Evolutionary conservation across 2,797 vertebrate genomes (phyloP).

Genomic region (Phaenicophaeus curvirostris): DNA sequence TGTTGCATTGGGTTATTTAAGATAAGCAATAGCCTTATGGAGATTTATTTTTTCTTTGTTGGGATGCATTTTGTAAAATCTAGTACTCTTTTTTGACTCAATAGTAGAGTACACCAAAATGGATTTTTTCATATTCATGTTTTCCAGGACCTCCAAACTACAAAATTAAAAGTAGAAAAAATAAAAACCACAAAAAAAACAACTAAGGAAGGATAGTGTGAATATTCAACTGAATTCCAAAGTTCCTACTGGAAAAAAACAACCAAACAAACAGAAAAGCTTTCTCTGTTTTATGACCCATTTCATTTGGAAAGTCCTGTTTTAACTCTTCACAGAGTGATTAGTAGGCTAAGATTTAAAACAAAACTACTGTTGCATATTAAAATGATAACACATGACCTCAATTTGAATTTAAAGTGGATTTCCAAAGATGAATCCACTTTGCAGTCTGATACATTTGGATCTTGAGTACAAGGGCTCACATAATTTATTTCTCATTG

Average conservation of each 20-base stretch:
- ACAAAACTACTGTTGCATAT: background rate
- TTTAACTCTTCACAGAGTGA: background rate
- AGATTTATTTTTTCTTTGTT: background rate
- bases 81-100: background rate
- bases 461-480: background rate
- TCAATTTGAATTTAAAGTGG: slow-evolving; percentile 24
- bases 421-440: slow-evolving; percentile 6
- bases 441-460: background rate
- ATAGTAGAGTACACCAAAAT: background rate
- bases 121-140: background rate
- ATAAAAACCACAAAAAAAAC: background rate
- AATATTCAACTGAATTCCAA: background rate
- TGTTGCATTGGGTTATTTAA: background rate
- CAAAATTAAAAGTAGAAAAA: background rate
- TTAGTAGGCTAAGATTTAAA: background rate
- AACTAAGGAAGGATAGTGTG: background rate
- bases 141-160: background rate
- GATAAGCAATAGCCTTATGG: background rate
- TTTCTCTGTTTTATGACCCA: background rate
- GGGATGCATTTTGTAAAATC: background rate
- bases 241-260: background rate
- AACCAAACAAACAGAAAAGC: background rate
- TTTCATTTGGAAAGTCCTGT: background rate
- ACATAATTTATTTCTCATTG: background rate
- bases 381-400: background rate